A percentile compares a stretch with the other conserved stretches of the same genome.
Evolutionary conservation across 1,140 invertebrate genomes (phyloP).

Genomic region (Adelges cooleyi): DNA sequence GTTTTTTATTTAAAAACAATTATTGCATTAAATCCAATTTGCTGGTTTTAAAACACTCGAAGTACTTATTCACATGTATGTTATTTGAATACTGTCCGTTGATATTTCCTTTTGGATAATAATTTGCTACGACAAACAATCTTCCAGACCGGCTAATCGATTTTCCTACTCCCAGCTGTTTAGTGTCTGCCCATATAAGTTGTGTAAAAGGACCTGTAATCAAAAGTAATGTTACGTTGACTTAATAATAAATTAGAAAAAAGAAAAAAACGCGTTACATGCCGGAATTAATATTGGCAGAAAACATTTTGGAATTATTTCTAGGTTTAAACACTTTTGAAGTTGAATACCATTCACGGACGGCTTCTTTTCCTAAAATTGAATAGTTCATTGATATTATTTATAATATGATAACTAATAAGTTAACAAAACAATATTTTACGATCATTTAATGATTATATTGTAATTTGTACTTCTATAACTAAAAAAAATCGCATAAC

Average conservation of each 20-base stretch:
- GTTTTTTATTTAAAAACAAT: too few species aligned
- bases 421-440: not conserved
- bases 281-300: slow-evolving; percentile 16
- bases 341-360: slow-evolving; percentile 11
- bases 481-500: too few species aligned
- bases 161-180: slow-evolving; percentile 69
- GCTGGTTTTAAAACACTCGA: too few species aligned
- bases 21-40: too few species aligned
- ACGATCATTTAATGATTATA: not conserved
- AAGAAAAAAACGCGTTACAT: slow-evolving; percentile 5
- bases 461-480: too few species aligned
- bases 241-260: too few species aligned
- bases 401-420: too few species aligned
- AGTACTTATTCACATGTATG: not conserved
- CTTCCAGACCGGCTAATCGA: slow-evolving; percentile 62
- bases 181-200: slow-evolving; percentile 70
- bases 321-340: not conserved
- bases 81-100: slow-evolving; percentile 22
- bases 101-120: slow-evolving; percentile 64
- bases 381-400: too few species aligned
- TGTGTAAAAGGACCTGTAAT: slow-evolving; percentile 76
- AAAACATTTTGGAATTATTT: not conserved
- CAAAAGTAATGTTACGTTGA: not conserved
- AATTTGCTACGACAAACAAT: slow-evolving; percentile 68
- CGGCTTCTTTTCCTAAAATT: slow-evolving; percentile 7